A percentile compares a stretch with the other conserved stretches of the same genome.
Evolutionary conservation across 2,888 invertebrate species (phyloP).

Genomic region (Luperina nickerlii): DNA sequence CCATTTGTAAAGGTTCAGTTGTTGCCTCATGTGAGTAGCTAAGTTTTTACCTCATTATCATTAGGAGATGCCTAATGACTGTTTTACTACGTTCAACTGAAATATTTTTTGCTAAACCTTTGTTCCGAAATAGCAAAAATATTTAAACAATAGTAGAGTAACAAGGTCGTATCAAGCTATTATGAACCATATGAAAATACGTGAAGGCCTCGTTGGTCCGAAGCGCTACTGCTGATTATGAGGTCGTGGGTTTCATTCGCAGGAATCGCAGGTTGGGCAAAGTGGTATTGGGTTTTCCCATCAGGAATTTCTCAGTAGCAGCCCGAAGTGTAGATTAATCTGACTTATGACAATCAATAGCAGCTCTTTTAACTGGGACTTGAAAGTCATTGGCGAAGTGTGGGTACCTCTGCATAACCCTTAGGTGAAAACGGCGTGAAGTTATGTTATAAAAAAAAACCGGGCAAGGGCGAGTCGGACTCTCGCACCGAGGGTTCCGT

Average conservation of each 20-base stretch:
- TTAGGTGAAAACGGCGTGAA: background rate
- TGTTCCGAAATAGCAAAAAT: background rate
- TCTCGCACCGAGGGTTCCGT: too few relatives aligned
- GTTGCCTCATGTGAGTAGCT: constrained; percentile 18
- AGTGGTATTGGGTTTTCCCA: background rate
- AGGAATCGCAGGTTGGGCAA: background rate
- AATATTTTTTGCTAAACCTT: background rate
- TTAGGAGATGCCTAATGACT: constrained; percentile 18
- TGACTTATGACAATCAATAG: too few relatives aligned
- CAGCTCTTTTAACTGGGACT: background rate
- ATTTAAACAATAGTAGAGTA: background rate
- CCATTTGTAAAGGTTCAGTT: constrained; percentile 17
- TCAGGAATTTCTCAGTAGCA: background rate
- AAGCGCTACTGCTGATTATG: background rate
- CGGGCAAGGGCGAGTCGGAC: too few relatives aligned
- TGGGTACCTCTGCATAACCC: background rate
- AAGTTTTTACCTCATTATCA: constrained; percentile 23
- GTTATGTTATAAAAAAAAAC: background rate
- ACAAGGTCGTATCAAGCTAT: background rate
- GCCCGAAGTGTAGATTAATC: too few relatives aligned
- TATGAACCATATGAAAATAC: background rate
- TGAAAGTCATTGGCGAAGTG: background rate
- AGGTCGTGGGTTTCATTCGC: background rate
- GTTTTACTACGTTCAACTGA: background rate
- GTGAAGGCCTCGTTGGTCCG: background rate